Evolutionary conservation across 92 coral and sea anemone genomes (phyloP), one percentile per base, ranked within the genome.

Genomic region (Porites rus): DNA sequence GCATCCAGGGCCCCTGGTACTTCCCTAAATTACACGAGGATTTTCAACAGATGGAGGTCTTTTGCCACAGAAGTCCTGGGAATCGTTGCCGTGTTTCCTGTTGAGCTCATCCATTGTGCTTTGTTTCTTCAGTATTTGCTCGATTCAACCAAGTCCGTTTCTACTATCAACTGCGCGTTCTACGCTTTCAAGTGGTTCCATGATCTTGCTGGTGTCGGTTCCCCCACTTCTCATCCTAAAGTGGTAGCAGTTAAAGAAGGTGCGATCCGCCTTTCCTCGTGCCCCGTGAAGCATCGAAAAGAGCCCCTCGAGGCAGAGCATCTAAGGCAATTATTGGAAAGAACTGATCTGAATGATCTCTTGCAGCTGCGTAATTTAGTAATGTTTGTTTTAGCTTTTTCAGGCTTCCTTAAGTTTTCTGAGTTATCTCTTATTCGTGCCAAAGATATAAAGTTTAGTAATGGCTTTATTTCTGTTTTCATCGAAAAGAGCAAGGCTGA

Each of bases 1-100:
- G 82, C 90, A 1, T 87, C 86, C 66, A 87, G 90, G 82, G 86
- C 90, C 68, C 69, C 67, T 43, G 90, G 86, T 6, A 87, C 90
- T 80, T 20, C 77, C 14, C 76, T 50, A 14, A 65, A 72, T 18
- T 87, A 87, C 71, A 71, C 69, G 53, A 87, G 87, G 74, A 72
- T 71, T 52, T 79, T 81, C 13, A 81, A 81, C 46, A 81, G 75
- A 87, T 87, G 87, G 87, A 87, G 76, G 82, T 17, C 72, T 14
- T 80, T 87, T 53, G 91, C 87, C 13, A 66, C 18, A 4, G 83
- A 75, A 17, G 56, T 9, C 10, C 31, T 81, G 50, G 75, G 75
- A 43, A 52, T 71, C 13, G 61, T 21, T 56, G 75, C 67, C 2
- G 20, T 56, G 31, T 87, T 87, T 24, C 82, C 91, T 22, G 86